Base-by-base conservation (phyloP, 2,888 invertebrate species). In the Agrilus mali region DNA sequence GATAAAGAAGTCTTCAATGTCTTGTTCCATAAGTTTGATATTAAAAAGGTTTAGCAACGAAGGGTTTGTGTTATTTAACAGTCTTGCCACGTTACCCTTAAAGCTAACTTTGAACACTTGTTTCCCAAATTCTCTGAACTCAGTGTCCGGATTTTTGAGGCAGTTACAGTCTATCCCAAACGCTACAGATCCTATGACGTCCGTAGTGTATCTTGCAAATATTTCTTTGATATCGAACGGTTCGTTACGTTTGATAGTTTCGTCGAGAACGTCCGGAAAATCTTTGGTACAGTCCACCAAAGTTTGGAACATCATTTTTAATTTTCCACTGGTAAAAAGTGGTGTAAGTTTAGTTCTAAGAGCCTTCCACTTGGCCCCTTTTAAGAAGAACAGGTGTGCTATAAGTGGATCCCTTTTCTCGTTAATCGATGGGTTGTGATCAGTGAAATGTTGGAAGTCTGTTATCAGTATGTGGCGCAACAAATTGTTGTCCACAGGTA, bases 271-370 rank as follows among this genome's bases (percentile, higher is more conserved):
- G 2, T 15, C 10, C 1, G 15, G 12, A 2, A 48, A 12, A 16
- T 40, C 39, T 1, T 17, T 15, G 2, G 43, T 39, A 22, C 45
- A 72, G 34, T 69, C 65, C 32, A 72, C 67, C 12, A 80, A 68
- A 1, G 74, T 68, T 1, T 67, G 67, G 51, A 75, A 78, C 74
- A 80, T 77, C 4, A 64, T 68, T 56, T 76, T 80, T 43, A 82
- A 63, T 58, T 79, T 80, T 12, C 76, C 78, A 0, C 77, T 70
- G 0, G 80, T 74, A 52, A 82, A 82, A 0, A 75, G 71, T 0
- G 80, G 77, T 1, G 80, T 71, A 53, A 82, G 59, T 51, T 78
- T 78, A 0, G 67, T 47, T 12, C 82, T 67, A 17, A 80, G 57
- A 13, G 64, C 67, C 53, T 70, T 77, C 82, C 83, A 83, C 27